These are phyloP conservation scores for Yponomeuta malinellus DNA, from an alignment of 2,888 invertebrate genomes.

Conservation along the genomic window DNA sequence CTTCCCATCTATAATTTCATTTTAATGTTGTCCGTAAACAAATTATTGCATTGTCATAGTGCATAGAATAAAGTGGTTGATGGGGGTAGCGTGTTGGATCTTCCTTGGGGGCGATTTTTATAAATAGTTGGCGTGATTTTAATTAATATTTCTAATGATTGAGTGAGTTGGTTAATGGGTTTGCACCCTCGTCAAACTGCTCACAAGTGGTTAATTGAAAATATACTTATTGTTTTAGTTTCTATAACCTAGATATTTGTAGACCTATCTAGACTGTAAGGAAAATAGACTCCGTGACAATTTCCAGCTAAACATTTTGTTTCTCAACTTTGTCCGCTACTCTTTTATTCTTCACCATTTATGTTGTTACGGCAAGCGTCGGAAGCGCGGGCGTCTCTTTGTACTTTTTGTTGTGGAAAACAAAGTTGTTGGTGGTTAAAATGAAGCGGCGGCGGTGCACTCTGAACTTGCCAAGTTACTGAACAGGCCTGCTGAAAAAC, in stretches of 20 bases:
- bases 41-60: slow-evolving; percentile 69
- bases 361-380: background rate
- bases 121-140: slow-evolving; percentile 48
- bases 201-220: too few relatives aligned
- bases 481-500: slow-evolving; percentile 46
- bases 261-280: background rate
- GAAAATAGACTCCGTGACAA: background rate
- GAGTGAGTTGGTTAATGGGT: slow-evolving; percentile 45
- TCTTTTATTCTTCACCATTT: background rate
- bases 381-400: slow-evolving; percentile 4
- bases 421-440: slow-evolving; percentile 57
- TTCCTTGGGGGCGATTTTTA: slow-evolving; percentile 54
- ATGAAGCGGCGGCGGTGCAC: slow-evolving; percentile 32
- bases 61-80: slow-evolving; percentile 57
- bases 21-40: slow-evolving; percentile 70
- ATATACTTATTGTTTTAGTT: too few relatives aligned
- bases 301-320: background rate
- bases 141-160: slow-evolving; percentile 52
- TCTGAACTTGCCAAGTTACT: slow-evolving; percentile 47
- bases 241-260: too few relatives aligned
- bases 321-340: background rate
- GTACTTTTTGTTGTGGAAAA: slow-evolving; percentile 48
- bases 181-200: slow-evolving; percentile 33
- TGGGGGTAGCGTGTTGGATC: slow-evolving; percentile 64
- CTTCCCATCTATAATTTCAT: slow-evolving; percentile 49